Conservation (phyloP, 2,888 invertebrate species). For the Corbicula japonica region DNA sequence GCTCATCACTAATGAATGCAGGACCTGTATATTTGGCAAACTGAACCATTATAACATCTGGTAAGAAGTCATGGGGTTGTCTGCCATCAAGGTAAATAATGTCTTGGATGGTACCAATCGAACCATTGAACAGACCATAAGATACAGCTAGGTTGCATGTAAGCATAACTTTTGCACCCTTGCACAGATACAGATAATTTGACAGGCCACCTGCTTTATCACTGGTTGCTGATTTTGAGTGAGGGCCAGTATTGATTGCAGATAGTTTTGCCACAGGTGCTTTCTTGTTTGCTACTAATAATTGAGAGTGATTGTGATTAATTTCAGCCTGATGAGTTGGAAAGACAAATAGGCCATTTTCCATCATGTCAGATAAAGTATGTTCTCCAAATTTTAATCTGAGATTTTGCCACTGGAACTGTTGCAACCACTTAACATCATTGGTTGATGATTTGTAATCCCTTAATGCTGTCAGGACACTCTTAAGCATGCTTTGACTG, state of each 20-base stretch:
- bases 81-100: slow-evolving; percentile 56
- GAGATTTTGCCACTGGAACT: slow-evolving; percentile 53
- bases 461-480: slow-evolving; percentile 40
- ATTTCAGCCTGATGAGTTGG: slow-evolving; percentile 49
- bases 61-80: slow-evolving; percentile 42
- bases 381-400: slow-evolving; percentile 8
- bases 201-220: slow-evolving; percentile 56
- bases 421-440: slow-evolving; percentile 57
- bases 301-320: slow-evolving; percentile 37
- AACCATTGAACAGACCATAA: slow-evolving; percentile 67
- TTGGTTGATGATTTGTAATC: slow-evolving; percentile 24
- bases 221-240: slow-evolving; percentile 30
- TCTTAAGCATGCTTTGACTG: slow-evolving; percentile 24
- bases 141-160: slow-evolving; percentile 54
- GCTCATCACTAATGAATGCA: slow-evolving; percentile 35
- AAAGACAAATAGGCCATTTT: slow-evolving; percentile 45
- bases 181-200: slow-evolving; percentile 41
- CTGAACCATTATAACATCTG: slow-evolving; percentile 67
- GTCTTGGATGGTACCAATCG: slow-evolving; percentile 54
- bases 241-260: slow-evolving; percentile 37
- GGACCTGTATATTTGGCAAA: slow-evolving; percentile 59
- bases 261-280: slow-evolving; percentile 54
- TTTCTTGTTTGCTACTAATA: slow-evolving; percentile 36
- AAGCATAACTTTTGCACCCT: slow-evolving; percentile 60
- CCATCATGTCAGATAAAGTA: slow-evolving; percentile 8